Evolutionary conservation across 2,888 invertebrate genomes (phyloP).

Genomic region (Tinea semifulvella): DNA sequence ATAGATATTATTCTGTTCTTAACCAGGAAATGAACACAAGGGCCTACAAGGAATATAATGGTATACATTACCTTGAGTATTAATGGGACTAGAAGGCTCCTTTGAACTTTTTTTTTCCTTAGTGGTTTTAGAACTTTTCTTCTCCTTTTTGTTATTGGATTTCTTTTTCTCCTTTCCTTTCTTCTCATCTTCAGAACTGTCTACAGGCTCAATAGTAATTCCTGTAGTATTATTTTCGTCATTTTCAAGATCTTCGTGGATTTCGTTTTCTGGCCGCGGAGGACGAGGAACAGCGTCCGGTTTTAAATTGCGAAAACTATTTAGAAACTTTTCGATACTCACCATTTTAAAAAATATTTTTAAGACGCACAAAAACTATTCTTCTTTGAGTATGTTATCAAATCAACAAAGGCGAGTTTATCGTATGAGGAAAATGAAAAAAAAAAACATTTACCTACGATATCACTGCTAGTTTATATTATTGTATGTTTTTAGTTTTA

Average conservation of each 20-base stretch:
- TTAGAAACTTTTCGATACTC: constrained; percentile 35
- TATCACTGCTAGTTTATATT: too few relatives aligned
- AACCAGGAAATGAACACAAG: too few relatives aligned
- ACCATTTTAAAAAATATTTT: constrained; percentile 19
- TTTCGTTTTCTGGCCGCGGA: constrained; percentile 35
- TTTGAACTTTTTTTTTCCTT: constrained; percentile 20
- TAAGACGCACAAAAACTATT: not conserved
- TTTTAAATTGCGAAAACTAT: constrained; percentile 52
- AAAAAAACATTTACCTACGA: not conserved
- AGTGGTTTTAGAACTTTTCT: constrained; percentile 24
- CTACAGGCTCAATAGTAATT: constrained; percentile 27
- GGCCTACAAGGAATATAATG: too few relatives aligned
- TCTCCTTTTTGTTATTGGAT: constrained; percentile 20
- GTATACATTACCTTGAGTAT: constrained; percentile 14
- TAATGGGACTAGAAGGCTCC: constrained; percentile 17
- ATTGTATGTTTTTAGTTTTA: too few relatives aligned
- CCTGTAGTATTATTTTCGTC: constrained; percentile 18
- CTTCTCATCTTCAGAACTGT: constrained; percentile 7
- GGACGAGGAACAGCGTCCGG: constrained; percentile 61
- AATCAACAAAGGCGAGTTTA: not conserved
- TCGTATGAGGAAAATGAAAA: not conserved
- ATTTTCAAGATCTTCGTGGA: constrained; percentile 20
- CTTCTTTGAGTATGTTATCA: not conserved
- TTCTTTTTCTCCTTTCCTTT: constrained; percentile 12
- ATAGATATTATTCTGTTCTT: too few relatives aligned